Evolutionary conservation across 2,113 vertebrate species (phyloP).

Genomic region (Ptilonorhynchus violaceus): DNA sequence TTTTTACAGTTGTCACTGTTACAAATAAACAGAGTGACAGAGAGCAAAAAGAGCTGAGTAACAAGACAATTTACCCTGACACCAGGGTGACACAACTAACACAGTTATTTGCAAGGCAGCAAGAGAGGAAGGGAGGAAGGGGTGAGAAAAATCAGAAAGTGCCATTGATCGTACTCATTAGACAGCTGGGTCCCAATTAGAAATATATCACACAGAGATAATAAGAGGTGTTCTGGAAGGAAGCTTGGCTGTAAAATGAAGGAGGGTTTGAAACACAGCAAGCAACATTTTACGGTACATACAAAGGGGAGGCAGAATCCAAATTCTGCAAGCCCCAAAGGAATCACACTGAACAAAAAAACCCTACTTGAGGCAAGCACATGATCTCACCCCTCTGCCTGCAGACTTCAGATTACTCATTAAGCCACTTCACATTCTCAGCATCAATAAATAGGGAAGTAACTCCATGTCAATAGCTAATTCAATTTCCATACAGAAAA

Average conservation of each 20-base stretch:
- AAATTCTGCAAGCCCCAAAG: neutral
- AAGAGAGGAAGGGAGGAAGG: neutral
- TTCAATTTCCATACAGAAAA: neutral
- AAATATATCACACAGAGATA: neutral
- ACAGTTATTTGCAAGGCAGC: neutral
- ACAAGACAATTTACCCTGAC: neutral
- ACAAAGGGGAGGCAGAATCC: neutral
- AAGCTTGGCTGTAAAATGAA: neutral
- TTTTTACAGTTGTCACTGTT: neutral
- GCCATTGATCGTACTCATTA: neutral
- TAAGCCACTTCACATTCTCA: conserved; percentile 4
- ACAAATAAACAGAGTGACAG: neutral
- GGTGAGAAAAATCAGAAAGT: neutral
- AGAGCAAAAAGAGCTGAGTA: neutral
- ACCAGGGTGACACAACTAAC: neutral
- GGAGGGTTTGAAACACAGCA: neutral
- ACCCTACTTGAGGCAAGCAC: neutral
- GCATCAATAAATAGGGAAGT: conserved; percentile 14
- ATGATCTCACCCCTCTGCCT: neutral
- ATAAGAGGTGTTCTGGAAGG: neutral
- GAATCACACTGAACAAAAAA: conserved; percentile 15
- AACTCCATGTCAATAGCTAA: neutral
- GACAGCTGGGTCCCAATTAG: neutral
- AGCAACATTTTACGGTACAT: neutral
- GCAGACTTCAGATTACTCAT: conserved; percentile 25